Evolutionary conservation across 2,888 invertebrate genomes (phyloP), one percentile per base, ranked within the genome.

Genomic region (Hydraecia micacea): DNA sequence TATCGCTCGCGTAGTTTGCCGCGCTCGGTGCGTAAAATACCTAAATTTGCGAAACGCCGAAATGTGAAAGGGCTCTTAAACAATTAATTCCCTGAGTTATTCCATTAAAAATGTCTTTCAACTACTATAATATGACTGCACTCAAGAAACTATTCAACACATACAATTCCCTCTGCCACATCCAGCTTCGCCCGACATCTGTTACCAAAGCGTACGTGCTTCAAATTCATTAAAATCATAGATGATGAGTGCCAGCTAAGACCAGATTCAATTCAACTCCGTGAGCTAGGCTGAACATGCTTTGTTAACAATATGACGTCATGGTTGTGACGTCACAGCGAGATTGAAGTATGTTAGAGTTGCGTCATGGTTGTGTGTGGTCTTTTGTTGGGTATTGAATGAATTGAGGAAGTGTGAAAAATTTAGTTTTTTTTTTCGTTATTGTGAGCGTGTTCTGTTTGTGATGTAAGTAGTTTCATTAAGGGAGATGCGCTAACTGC

Each of bases 191-290:
- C n/a, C 25, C 13, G 21, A 49, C 60, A 66, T 81, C 82, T 65
- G n/a, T 18, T 28, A 21, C 60, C 6, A 52, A 62, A 60, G 55
- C 42, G 68, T 63, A 49, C 75, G 52, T 72, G 32, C 77, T 84
- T 69, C 73, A 84, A 86, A 86, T 87, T 85, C 81, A 80, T 86
- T 84, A 86, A 82, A 74, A 86, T 87, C 81, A 85, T 81, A 85
- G 55, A 75, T 81, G 81, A 81, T 81, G 84, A 85, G 78, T 75
- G 71, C 76, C 52, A 73, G 79, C 83, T 83, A 73, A 75, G 70
- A 74, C 75, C 68, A 79, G 86, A 87, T 88, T 86, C 85, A 81
- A 87, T 80, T 80, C 86, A 71, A 74, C 80, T 75, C 71, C 28
- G 71, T 67, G 72, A 67, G 70, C 75, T 46, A 46, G 39, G 65